phyloP scores from a whole-genome alignment of 1,140 invertebrate species.

The Brevipalpus yothersi region DNA sequence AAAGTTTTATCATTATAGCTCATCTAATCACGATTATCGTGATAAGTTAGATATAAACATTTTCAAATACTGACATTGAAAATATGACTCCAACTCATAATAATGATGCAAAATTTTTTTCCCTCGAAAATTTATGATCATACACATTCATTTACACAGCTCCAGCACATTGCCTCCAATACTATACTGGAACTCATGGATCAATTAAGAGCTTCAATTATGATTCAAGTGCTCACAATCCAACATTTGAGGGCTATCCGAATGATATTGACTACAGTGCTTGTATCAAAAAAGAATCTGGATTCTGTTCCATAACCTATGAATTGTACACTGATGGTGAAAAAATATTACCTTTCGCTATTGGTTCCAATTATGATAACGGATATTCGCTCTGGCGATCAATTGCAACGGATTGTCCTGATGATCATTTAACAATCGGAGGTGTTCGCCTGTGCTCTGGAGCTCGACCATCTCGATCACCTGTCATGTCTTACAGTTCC shows the following conservation, averaged over 20 bases:
- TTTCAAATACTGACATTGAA: background rate
- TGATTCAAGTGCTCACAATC: slow-evolving; percentile 3
- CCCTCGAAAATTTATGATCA: background rate
- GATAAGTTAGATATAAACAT: no score
- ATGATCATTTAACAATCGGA: slow-evolving; percentile 13
- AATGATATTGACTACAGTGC: slow-evolving; percentile 30
- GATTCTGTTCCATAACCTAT: slow-evolving; percentile 27
- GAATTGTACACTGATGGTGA: slow-evolving; percentile 7
- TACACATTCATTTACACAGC: slow-evolving; percentile 19
- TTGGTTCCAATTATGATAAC: slow-evolving; percentile 8
- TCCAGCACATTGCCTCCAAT: slow-evolving; percentile 51
- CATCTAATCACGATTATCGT: background rate
- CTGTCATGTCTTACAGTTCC: background rate
- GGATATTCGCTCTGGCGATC: background rate
- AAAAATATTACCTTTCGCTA: slow-evolving; percentile 11
- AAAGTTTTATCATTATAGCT: background rate
- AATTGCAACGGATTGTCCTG: slow-evolving; percentile 7
- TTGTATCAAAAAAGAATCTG: slow-evolving; percentile 16
- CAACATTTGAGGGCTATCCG: slow-evolving; percentile 12
- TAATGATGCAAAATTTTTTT: background rate
- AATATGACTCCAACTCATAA: background rate
- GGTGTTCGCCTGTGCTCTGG: slow-evolving; percentile 12
- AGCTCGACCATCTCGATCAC: background rate
- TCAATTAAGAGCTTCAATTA: slow-evolving; percentile 42
- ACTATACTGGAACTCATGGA: slow-evolving; percentile 34